A percentile compares a stretch with the other conserved stretches of the same genome.
Conservation (phyloP, 2,888 invertebrate genomes). For the Scaptomyza polygonia region DNA sequence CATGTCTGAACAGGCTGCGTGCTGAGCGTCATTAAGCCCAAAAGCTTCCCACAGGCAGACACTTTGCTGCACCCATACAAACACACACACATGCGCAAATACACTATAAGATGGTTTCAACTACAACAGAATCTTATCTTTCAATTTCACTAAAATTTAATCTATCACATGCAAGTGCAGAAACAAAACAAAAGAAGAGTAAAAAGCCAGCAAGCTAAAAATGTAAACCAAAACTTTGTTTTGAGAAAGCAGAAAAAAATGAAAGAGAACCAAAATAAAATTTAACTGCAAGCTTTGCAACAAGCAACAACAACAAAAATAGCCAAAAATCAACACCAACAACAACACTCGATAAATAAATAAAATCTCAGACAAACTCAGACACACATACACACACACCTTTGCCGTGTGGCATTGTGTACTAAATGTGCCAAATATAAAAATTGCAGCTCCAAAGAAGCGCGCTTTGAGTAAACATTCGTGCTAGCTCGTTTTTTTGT, state of each 20-base stretch:
- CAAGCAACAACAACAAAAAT: slow-evolving; percentile 21
- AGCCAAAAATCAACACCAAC: slow-evolving; percentile 5
- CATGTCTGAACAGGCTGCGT: slow-evolving; percentile 65
- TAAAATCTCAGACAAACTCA: slow-evolving; percentile 56
- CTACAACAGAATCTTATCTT: slow-evolving; percentile 29
- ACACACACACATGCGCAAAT: neutral
- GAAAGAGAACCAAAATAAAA: neutral
- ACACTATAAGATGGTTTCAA: slow-evolving; percentile 7
- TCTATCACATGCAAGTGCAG: slow-evolving; percentile 61
- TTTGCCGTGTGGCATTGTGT: slow-evolving; percentile 48
- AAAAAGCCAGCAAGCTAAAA: slow-evolving; percentile 41
- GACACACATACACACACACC: slow-evolving; percentile 15
- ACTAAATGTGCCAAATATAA: slow-evolving; percentile 67
- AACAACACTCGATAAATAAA: slow-evolving; percentile 67
- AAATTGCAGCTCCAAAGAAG: slow-evolving; percentile 30
- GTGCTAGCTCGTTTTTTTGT: slow-evolving; percentile 9
- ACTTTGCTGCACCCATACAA: slow-evolving; percentile 7
- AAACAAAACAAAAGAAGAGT: slow-evolving; percentile 32
- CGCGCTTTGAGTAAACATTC: slow-evolving; percentile 10
- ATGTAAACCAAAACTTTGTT: slow-evolving; percentile 36
- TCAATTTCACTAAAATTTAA: slow-evolving; percentile 58
- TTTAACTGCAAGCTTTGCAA: slow-evolving; percentile 27
- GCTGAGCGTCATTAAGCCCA: slow-evolving; percentile 31
- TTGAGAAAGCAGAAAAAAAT: slow-evolving; percentile 11
- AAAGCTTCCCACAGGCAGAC: slow-evolving; percentile 11